Percentiles rank a stretch among this genome's conserved stretches.
phyloP scores from a whole-genome alignment of 2,113 vertebrate genomes.

The Scytalopus superciliaris region DNA sequence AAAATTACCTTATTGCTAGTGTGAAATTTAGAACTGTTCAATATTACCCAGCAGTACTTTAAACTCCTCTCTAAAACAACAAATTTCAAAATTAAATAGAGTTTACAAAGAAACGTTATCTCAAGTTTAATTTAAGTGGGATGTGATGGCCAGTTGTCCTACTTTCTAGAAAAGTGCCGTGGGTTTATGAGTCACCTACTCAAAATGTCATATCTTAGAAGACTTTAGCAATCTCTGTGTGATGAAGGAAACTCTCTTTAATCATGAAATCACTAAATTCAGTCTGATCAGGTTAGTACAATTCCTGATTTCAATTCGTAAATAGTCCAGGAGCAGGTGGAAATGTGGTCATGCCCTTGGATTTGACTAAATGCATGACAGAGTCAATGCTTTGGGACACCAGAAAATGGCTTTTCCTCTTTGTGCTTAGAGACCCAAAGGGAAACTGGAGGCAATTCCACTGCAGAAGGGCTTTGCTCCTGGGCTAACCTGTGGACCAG shows the following conservation, averaged over 20 bases:
- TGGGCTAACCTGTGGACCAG: background rate
- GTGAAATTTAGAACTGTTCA: background rate
- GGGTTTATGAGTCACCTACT: background rate
- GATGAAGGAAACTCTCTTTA: background rate
- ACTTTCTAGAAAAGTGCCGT: background rate
- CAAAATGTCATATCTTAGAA: background rate
- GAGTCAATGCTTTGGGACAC: background rate
- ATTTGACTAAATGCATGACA: background rate
- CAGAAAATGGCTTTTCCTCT: background rate
- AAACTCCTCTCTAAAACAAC: background rate
- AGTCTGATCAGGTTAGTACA: background rate
- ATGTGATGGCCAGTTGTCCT: background rate
- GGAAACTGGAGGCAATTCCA: background rate
- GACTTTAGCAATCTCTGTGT: background rate
- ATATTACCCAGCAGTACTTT: background rate
- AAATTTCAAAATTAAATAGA: background rate
- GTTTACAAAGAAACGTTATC: background rate
- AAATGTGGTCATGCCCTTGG: background rate
- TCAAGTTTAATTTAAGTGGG: background rate
- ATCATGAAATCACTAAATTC: background rate
- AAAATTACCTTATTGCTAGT: background rate
- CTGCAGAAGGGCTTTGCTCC: background rate
- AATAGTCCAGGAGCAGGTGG: background rate
- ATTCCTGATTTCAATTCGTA: background rate
- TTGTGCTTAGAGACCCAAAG: background rate